These are phyloP conservation scores for Beaufortia kweichowensis DNA, from an alignment of 2,113 vertebrate species.

Conservation along the genomic window DNA sequence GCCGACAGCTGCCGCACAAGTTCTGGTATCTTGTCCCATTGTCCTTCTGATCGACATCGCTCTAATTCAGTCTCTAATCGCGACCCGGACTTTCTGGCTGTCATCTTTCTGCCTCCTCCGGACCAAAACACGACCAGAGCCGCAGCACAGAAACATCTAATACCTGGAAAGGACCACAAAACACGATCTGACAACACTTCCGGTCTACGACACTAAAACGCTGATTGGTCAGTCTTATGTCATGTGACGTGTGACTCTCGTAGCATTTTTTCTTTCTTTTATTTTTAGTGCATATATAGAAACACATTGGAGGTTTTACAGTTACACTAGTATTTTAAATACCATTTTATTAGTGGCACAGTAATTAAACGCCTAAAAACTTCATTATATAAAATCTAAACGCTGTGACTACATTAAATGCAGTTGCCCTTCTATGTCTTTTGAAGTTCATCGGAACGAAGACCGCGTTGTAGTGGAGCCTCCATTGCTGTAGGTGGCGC, in stretches of 20 bases:
- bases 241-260: not conserved
- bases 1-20: conserved; percentile 87
- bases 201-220: not conserved
- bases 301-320: not conserved
- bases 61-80: conserved; percentile 92
- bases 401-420: not conserved
- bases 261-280: not conserved
- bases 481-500: conserved; percentile 24
- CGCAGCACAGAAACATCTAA: conserved; percentile 28
- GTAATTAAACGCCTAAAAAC: not conserved
- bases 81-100: conserved; percentile 88
- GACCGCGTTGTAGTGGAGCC: not conserved
- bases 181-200: not conserved
- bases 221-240: not conserved
- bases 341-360: not conserved
- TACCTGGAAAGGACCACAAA: not conserved
- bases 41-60: conserved; percentile 86
- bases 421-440: not conserved
- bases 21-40: conserved; percentile 92
- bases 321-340: not conserved
- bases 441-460: not conserved
- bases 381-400: no score
- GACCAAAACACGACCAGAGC: conserved; percentile 34
- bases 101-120: conserved; percentile 70
- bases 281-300: not conserved